Conservation (phyloP, 2,888 invertebrate species). For the Cataglyphis cursor region DNA sequence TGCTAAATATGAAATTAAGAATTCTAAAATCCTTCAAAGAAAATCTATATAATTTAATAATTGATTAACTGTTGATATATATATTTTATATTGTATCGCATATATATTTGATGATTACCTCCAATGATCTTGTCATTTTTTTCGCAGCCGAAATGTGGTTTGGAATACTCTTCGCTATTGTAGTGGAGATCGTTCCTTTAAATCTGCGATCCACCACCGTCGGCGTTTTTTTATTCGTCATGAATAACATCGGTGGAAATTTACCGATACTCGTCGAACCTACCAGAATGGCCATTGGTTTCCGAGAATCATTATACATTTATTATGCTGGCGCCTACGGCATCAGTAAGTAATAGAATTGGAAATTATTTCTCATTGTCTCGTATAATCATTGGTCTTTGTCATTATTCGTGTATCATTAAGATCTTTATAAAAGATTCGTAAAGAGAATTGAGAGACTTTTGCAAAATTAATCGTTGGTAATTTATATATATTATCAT, state of each 20-base stretch:
- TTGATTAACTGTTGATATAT: not conserved
- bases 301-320: conserved; percentile 94
- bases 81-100: not conserved
- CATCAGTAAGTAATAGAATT: conserved; percentile 90
- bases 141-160: conserved; percentile 97
- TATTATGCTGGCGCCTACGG: conserved; percentile 96
- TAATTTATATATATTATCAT: not conserved
- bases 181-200: conserved; percentile 95
- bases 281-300: conserved; percentile 93
- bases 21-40: not conserved
- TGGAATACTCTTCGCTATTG: conserved; percentile 95
- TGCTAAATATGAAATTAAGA: not conserved
- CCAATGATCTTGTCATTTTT: not conserved
- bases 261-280: conserved; percentile 96
- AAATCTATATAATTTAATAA: not conserved
- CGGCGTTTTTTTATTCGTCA: conserved; percentile 95
- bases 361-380: not conserved
- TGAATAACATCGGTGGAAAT: conserved; percentile 97
- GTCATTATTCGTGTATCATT: not conserved
- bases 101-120: not conserved
- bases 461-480: not conserved
- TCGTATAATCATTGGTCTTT: not conserved
- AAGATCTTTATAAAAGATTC: not conserved
- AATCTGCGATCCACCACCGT: conserved; percentile 94
- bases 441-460: not conserved